Evolutionary conservation across 1,140 invertebrate genomes (phyloP).

Genomic region (Holcopasites calliopsidis): DNA sequence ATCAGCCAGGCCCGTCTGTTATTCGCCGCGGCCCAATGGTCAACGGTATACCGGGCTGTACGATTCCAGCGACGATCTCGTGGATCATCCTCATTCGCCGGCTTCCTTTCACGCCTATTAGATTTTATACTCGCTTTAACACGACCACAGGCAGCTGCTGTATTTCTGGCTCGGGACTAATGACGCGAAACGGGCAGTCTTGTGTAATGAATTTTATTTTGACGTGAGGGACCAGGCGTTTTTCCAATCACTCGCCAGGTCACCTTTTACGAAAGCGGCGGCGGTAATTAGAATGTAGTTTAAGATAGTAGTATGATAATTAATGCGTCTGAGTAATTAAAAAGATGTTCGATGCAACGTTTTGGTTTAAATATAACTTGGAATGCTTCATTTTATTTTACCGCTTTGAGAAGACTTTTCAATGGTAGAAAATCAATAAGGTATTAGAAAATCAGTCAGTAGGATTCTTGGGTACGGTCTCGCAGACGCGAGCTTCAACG

Average conservation of each 20-base stretch:
- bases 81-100: constrained; percentile 12
- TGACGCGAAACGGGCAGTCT: not conserved
- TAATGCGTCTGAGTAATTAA: no score
- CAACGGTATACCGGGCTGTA: constrained; percentile 57
- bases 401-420: no score
- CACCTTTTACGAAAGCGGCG: no score
- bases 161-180: not conserved
- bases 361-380: not conserved
- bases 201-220: not conserved
- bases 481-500: not conserved
- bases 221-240: no score
- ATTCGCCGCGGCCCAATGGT: constrained; percentile 74
- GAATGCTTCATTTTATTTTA: no score
- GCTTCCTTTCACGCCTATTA: not conserved
- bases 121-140: not conserved
- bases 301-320: no score
- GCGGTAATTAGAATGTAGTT: no score
- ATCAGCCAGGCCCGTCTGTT: constrained; percentile 73
- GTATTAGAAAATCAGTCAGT: no score
- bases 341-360: not conserved
- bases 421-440: no score
- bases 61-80: constrained; percentile 64
- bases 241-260: no score
- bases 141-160: not conserved
- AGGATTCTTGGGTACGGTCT: no score